Evolutionary conservation across 64 coral and sea anemone genomes (phyloP).

Genomic region (Platygyra sinensis): DNA sequence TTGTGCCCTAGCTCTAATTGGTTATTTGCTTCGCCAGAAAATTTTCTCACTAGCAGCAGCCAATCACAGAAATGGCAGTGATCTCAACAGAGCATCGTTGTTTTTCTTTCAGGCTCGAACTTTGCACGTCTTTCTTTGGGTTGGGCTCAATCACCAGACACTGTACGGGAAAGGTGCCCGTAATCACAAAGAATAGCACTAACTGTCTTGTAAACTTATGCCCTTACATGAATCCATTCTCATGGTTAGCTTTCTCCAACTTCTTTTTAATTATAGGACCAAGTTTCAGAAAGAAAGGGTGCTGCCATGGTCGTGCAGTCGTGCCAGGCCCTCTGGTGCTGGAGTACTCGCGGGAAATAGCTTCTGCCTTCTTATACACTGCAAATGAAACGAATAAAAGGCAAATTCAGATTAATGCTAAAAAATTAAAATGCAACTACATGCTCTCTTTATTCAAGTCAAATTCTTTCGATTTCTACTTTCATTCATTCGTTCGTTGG

Average conservation of each 20-base stretch:
- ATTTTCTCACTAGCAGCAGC: no score
- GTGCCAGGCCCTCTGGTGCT: constrained; percentile 82
- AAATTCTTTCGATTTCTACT: no score
- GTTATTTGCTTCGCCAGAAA: no score
- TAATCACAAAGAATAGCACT: no score
- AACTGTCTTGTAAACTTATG: background rate
- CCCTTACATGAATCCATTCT: constrained; percentile 99
- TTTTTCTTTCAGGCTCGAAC: no score
- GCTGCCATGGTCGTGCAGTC: constrained; percentile 88
- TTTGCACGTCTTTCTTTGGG: no score
- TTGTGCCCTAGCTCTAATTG: no score
- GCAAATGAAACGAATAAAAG: background rate
- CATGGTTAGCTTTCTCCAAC: constrained; percentile 90
- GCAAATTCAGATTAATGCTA: background rate
- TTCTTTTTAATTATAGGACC: constrained; percentile 87
- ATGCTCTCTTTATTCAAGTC: no score
- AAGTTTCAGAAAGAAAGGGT: constrained; percentile 92
- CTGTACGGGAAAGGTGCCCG: background rate
- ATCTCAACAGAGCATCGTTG: no score
- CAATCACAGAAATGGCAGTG: no score
- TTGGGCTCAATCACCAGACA: background rate
- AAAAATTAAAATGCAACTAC: no score
- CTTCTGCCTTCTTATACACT: constrained; percentile 92
- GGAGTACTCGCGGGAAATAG: constrained; percentile 84
- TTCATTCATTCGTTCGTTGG: no score